Evolutionary conservation across 1,140 invertebrate species (phyloP), one percentile per base, ranked within the genome.

Genomic region (Drosophila seguyi): DNA sequence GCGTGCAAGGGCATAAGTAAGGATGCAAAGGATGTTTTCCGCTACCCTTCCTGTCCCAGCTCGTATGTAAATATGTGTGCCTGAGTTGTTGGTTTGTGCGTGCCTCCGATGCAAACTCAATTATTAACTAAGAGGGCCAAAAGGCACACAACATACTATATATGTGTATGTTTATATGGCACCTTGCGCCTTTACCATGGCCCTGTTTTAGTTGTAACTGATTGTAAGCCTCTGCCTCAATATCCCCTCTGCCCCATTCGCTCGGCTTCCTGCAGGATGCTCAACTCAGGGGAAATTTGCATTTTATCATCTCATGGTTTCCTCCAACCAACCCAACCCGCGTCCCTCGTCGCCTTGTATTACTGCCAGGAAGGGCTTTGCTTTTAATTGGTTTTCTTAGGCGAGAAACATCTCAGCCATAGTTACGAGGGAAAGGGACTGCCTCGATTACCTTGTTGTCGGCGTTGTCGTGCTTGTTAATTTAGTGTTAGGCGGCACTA

Each of bases 311-410:
- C 69, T 59, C 77, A 62, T 80, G 85, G 36, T 52, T 25, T 25
- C 41, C 22, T 31, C 48, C 47, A 14, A 52, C 29, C 29, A 52
- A 52, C 48, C 29, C 25, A 48, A 29, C n/a, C 50, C 18, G 41
- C 36, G 36, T 75, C 71, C 48, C 58, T 10, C 69, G 81, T 65
- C 41, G 66, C 48, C 58, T 65, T 65, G 78, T 79, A 72, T 68
- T 75, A 59, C 78, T 41, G 71, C 68, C 52, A 47, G 66, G 44
- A 44, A 71, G 60, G 76, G 84, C 80, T 88, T 84, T 84, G 80
- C 80, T 87, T 87, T 88, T 87, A 87, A 88, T 88, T 88, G 84
- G 84, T 84, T 88, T 84, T 88, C 84, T 80, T 62, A 62, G 82
- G 63, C 73, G 60, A 63, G 53, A 75, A 75, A 57, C 44, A 45